Percentiles rank a stretch among this genome's conserved stretches.
phyloP scores from a whole-genome alignment of 2,113 vertebrate species.

The Mustelus asterias region DNA sequence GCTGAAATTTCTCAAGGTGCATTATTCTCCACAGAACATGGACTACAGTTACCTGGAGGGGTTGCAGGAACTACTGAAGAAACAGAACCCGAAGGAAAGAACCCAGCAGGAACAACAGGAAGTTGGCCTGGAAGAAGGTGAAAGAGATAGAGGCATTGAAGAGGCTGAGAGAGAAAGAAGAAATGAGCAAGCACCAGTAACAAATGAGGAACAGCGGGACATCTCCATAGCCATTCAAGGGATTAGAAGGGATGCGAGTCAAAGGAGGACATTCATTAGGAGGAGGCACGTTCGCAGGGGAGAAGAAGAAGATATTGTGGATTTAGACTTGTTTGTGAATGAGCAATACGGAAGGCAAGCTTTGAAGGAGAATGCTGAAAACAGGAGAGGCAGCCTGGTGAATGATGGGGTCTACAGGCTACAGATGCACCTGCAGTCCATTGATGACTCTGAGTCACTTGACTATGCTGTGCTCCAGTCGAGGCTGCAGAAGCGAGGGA shows the following conservation, averaged over 20 bases:
- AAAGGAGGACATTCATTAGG: constrained; percentile 55
- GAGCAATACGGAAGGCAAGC: constrained; percentile 68
- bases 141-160: constrained; percentile 42
- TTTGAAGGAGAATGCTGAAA: constrained; percentile 44
- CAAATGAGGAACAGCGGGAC: not conserved
- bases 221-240: constrained; percentile 38
- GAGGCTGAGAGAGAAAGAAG: constrained; percentile 41
- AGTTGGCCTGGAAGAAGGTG: constrained; percentile 13
- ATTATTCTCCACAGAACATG: constrained; percentile 64
- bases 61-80: constrained; percentile 39
- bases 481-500: constrained; percentile 49
- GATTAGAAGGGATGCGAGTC: constrained; percentile 24
- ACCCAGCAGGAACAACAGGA: not conserved
- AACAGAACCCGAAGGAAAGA: constrained; percentile 46
- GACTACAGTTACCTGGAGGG: constrained; percentile 50
- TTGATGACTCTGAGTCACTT: constrained; percentile 40
- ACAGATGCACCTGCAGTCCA: constrained; percentile 42
- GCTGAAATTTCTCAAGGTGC: constrained; percentile 64
- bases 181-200: not conserved
- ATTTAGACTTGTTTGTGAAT: constrained; percentile 70
- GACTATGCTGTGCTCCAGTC: constrained; percentile 41
- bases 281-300: constrained; percentile 45
- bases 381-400: not conserved
- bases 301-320: constrained; percentile 65
- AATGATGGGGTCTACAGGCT: constrained; percentile 42